Conservation (phyloP, 2,888 invertebrate species). For the Volucella inanis region DNA sequence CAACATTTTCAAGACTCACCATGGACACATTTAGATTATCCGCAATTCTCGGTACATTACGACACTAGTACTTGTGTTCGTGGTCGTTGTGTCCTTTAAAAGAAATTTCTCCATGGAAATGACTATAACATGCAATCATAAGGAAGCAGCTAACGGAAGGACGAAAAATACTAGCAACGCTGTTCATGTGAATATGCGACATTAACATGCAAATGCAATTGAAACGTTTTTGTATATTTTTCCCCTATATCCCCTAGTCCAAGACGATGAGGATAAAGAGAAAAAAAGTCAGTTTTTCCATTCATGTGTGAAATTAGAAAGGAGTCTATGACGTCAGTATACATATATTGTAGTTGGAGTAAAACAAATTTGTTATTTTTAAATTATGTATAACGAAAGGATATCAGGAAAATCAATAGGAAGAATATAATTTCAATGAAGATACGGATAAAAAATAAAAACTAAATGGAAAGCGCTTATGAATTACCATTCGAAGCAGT, state of each 20-base stretch:
- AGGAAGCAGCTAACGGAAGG: slow-evolving; percentile 47
- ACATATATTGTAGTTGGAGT: neutral
- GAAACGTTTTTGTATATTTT: slow-evolving; percentile 16
- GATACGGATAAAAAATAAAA: neutral
- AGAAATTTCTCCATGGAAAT: slow-evolving; percentile 47
- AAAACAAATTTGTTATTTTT: slow-evolving; percentile 19
- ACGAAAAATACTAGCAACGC: slow-evolving; percentile 38
- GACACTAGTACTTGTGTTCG: neutral
- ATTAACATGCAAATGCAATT: slow-evolving; percentile 60
- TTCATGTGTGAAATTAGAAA: slow-evolving; percentile 41
- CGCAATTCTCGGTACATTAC: slow-evolving; percentile 12
- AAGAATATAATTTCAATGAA: slow-evolving; percentile 25
- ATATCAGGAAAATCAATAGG: slow-evolving; percentile 28
- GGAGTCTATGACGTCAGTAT: neutral
- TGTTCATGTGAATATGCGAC: slow-evolving; percentile 57
- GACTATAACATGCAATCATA: slow-evolving; percentile 55
- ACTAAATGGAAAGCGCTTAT: slow-evolving; percentile 30
- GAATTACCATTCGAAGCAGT: slow-evolving; percentile 18
- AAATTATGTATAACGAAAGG: slow-evolving; percentile 13
- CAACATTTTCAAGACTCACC: slow-evolving; percentile 10
- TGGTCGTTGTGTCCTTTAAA: slow-evolving; percentile 30
- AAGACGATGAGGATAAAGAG: neutral
- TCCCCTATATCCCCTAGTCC: neutral
- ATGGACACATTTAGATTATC: slow-evolving; percentile 14
- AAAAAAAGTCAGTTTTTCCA: slow-evolving; percentile 2